These are phyloP conservation scores for Gryon sp. DNA, from an alignment of 1,140 invertebrate species.

Conservation along the genomic window DNA sequence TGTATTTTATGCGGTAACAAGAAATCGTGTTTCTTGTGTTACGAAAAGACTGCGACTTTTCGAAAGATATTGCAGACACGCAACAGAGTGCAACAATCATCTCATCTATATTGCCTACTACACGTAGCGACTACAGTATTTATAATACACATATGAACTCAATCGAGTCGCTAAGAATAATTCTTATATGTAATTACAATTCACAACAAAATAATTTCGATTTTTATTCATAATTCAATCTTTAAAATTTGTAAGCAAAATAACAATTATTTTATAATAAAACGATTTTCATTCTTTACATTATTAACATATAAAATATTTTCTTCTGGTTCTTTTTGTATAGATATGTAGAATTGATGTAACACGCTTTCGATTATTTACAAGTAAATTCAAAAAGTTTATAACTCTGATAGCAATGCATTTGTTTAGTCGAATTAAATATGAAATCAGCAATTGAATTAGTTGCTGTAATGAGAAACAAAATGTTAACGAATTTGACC, in stretches of 20 bases:
- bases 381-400: slow-evolving; percentile 13
- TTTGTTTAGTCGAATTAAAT: slow-evolving; percentile 6
- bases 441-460: slow-evolving; percentile 9
- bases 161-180: slow-evolving; percentile 56
- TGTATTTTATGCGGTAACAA: not conserved
- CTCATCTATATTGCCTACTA: slow-evolving; percentile 72
- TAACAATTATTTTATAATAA: not conserved
- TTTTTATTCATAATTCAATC: slow-evolving; percentile 6
- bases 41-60: slow-evolving; percentile 21
- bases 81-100: slow-evolving; percentile 59
- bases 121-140: slow-evolving; percentile 65
- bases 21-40: not conserved
- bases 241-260: not conserved
- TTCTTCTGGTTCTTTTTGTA: not conserved
- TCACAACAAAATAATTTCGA: slow-evolving; percentile 21
- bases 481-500: no score
- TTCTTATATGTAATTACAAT: slow-evolving; percentile 9
- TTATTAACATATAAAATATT: slow-evolving; percentile 7
- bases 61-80: slow-evolving; percentile 60
- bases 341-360: not conserved
- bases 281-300: not conserved
- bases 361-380: slow-evolving; percentile 25
- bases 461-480: no score
- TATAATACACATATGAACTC: slow-evolving; percentile 56
- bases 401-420: no score